Percentiles rank a stretch among this genome's conserved stretches.
Evolutionary conservation across 2,888 invertebrate genomes (phyloP).

Genomic region (Dermolepida albohirtum): DNA sequence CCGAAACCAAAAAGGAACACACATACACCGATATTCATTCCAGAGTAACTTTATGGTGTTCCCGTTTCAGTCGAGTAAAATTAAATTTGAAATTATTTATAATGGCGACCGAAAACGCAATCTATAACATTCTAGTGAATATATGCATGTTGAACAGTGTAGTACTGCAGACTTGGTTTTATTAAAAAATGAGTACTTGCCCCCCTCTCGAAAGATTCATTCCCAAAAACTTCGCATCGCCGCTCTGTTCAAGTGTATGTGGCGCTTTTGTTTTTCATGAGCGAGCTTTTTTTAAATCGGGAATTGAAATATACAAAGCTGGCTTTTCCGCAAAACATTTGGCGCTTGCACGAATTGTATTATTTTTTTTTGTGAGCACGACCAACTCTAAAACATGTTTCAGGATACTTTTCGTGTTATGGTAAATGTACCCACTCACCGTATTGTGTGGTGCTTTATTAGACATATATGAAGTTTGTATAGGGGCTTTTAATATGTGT

Average conservation of each 20-base stretch:
- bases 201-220: no score
- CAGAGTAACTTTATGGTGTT: not conserved
- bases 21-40: no score
- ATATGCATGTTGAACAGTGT: no score
- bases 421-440: conserved; percentile 8
- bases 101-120: not conserved
- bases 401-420: not conserved
- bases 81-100: conserved; percentile 25
- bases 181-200: no score
- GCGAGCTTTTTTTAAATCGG: not conserved
- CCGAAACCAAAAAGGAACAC: not conserved
- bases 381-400: not conserved
- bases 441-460: not conserved
- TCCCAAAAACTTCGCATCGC: no score
- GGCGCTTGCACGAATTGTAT: conserved; percentile 5
- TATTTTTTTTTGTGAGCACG: not conserved
- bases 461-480: conserved; percentile 7
- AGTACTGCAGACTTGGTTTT: no score
- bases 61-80: conserved; percentile 6
- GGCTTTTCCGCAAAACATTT: conserved; percentile 21
- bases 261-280: no score
- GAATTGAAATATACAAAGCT: conserved; percentile 20
- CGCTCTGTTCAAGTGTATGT: no score
- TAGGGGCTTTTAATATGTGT: not conserved
- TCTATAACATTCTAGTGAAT: no score